phyloP scores from a whole-genome alignment of 2,113 vertebrate species.

The Progne subis region DNA sequence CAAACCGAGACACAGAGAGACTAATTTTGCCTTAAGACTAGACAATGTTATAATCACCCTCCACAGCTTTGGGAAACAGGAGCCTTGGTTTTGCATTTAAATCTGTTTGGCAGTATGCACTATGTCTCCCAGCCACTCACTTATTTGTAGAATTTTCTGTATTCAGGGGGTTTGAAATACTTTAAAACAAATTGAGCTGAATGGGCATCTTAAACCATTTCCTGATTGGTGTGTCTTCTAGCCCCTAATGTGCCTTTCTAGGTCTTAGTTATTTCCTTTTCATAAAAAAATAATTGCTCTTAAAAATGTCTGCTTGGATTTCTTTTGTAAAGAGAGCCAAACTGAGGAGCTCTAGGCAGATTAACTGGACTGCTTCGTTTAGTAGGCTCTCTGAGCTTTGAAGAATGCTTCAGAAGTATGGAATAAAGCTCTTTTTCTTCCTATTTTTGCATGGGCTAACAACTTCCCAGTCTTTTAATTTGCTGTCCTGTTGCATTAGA shows the following conservation, averaged over 20 bases:
- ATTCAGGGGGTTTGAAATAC: constrained; percentile 53
- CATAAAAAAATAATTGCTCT: constrained; percentile 70
- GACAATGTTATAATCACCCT: constrained; percentile 16
- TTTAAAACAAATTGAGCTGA: constrained; percentile 60
- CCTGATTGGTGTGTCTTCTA: constrained; percentile 65
- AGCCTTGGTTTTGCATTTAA: constrained; percentile 61
- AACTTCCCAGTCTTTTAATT: constrained; percentile 68
- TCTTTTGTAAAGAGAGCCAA: constrained; percentile 61
- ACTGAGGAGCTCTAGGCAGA: constrained; percentile 56
- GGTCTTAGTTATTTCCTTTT: constrained; percentile 62
- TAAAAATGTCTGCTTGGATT: constrained; percentile 66
- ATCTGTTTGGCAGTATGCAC: constrained; percentile 38
- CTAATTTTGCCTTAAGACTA: constrained; percentile 27
- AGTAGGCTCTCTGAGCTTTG: constrained; percentile 62
- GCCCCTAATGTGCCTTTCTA: constrained; percentile 45
- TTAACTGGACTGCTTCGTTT: constrained; percentile 61
- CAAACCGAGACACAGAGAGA: not conserved
- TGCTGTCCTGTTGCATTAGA: constrained; percentile 67
- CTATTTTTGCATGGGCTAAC: constrained; percentile 53
- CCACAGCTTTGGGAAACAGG: constrained; percentile 36
- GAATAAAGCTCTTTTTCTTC: constrained; percentile 69
- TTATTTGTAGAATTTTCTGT: constrained; percentile 24
- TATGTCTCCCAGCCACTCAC: not conserved
- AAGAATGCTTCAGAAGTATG: constrained; percentile 66
- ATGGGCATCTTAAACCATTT: constrained; percentile 55